These are phyloP conservation scores for Grapholita molesta DNA, from an alignment of 1,140 invertebrate genomes.

Conservation along the genomic window DNA sequence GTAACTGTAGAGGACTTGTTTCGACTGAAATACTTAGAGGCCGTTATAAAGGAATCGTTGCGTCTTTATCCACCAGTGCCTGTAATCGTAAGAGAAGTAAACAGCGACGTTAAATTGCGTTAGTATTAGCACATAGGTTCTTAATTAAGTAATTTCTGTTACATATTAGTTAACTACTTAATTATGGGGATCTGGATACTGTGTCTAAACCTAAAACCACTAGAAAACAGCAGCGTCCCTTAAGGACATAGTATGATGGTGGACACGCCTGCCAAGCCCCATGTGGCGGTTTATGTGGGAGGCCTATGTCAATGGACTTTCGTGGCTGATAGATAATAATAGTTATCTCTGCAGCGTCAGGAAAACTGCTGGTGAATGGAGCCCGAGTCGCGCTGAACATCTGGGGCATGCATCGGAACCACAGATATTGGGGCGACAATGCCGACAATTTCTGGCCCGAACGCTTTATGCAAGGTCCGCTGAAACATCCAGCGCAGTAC, in stretches of 20 bases:
- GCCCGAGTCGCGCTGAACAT: slow-evolving; percentile 30
- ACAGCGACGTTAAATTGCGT: background rate
- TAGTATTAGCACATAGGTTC: too few species aligned
- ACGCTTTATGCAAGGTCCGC: slow-evolving; percentile 79
- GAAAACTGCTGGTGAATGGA: slow-evolving; percentile 30
- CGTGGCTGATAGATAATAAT: too few species aligned
- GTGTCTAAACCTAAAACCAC: too few species aligned
- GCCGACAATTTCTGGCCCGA: slow-evolving; percentile 83
- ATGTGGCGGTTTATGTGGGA: too few species aligned
- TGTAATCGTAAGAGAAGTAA: background rate
- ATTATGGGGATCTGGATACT: too few species aligned
- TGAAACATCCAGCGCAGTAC: slow-evolving; percentile 66
- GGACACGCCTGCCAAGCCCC: too few species aligned
- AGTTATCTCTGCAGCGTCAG: slow-evolving; percentile 30
- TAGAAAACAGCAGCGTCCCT: too few species aligned
- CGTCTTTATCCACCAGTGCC: slow-evolving; percentile 9
- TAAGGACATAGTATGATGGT: too few species aligned
- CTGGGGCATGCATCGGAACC: slow-evolving; percentile 68
- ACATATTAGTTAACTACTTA: too few species aligned
- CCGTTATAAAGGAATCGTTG: background rate
- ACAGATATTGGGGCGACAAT: slow-evolving; percentile 76
- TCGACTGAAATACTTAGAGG: background rate
- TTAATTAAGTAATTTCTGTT: too few species aligned
- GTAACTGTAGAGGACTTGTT: background rate
- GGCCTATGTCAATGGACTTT: too few species aligned